Evolutionary conservation across 1,140 invertebrate genomes (phyloP), one percentile per base, ranked within the genome.

Genomic region (Rhopalosiphum maidis): DNA sequence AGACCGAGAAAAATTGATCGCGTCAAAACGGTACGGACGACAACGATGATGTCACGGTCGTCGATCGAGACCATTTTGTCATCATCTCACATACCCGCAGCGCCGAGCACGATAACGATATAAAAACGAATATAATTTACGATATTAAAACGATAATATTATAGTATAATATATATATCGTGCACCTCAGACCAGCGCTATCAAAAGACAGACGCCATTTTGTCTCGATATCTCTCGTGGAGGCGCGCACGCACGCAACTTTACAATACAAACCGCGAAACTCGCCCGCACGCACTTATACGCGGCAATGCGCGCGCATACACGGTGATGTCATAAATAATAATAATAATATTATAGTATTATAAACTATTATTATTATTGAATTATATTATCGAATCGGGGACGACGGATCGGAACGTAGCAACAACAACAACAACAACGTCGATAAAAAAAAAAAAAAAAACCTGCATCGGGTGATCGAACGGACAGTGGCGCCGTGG

Each of bases 181-280:
- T 77, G 15, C 60, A 18, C 30, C 60, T n/a, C 15, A n/a, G 21
- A 93, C 23, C 85, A 43, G 90, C 48, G 35, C 91, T 93, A 93
- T 93, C 91, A 93, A 43, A 37, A 55, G 55, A 25, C 11, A 18
- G 91, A 93, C 91, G 91, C 91, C 91, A 93, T 93, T 93, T 93
- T 93, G 91, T 93, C 91, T 85, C 91, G 43, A 85, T 93, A 93
- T 93, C 91, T 86, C 43, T 37, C n/a, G 30, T 23, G 89, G 37
- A 85, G 23, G 25, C 23, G 35, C 91, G 82, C 35, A 51, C 90
- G 21, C 68, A 51, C 90, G n/a, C 90, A 77, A 77, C 60, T 77
- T 77, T n/a, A 77, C 60, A 51, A 51, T n/a, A 77, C 55, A 22
- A 60, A 92, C 68, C 25, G 48, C 85, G 55, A 77, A 68, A 77